Conservation (phyloP, 2,113 vertebrate genomes). For the Equus quagga region DNA sequence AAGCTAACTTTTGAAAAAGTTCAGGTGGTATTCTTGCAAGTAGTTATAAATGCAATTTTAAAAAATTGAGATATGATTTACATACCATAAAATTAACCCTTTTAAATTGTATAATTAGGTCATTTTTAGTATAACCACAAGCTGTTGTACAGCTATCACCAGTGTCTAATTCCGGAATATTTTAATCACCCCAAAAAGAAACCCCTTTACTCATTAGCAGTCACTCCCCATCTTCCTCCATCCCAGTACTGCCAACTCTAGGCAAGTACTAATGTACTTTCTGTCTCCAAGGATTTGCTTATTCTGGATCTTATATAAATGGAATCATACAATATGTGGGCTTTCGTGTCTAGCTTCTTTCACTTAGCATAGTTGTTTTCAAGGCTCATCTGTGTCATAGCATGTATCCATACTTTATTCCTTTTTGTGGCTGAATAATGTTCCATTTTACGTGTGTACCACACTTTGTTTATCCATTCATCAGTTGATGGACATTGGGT, state of each 20-base stretch:
- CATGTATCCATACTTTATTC: not conserved
- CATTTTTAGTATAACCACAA: not conserved
- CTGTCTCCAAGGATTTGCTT: not conserved
- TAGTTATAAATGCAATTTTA: not conserved
- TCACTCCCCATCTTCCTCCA: not conserved
- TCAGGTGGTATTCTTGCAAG: not conserved
- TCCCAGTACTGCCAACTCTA: not conserved
- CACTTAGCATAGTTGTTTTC: not conserved
- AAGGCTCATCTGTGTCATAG: not conserved
- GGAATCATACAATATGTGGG: not conserved
- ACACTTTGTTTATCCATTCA: not conserved
- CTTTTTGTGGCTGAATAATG: not conserved
- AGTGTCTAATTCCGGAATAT: not conserved
- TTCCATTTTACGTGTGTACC: not conserved
- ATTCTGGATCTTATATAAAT: not conserved
- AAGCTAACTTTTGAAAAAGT: constrained; percentile 35
- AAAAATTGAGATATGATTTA: not conserved
- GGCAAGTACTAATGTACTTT: not conserved
- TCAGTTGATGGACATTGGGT: not conserved
- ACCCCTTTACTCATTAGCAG: not conserved
- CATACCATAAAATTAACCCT: not conserved
- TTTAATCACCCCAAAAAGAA: not conserved
- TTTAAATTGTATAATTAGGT: not conserved
- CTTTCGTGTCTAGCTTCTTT: not conserved
- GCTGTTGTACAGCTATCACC: not conserved